phyloP scores from a whole-genome alignment of 2,888 invertebrate genomes.

The Dryadula phaetusa region DNA sequence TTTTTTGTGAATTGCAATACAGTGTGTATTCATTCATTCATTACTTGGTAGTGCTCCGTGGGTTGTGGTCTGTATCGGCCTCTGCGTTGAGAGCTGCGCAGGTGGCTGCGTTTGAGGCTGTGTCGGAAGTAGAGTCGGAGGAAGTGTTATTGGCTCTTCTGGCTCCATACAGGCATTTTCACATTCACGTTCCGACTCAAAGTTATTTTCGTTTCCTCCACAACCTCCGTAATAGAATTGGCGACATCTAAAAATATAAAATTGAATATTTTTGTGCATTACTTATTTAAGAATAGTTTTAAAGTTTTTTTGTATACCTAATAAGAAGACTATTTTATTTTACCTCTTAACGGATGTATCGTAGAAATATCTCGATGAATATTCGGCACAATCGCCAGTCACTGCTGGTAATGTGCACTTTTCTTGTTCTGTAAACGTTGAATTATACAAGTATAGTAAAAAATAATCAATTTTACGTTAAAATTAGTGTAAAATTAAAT shows the following conservation, averaged over 20 bases:
- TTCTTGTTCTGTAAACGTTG: slow-evolving; percentile 58
- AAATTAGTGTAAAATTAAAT: no score
- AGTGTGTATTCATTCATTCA: background rate
- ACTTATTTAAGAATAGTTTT: background rate
- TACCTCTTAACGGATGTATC: slow-evolving; percentile 86
- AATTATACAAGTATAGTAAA: background rate
- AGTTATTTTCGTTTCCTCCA: slow-evolving; percentile 94
- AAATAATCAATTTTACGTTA: no score
- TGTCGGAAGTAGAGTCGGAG: slow-evolving; percentile 26
- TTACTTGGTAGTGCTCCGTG: background rate
- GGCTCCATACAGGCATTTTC: slow-evolving; percentile 84
- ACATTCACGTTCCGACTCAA: slow-evolving; percentile 87
- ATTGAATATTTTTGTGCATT: background rate
- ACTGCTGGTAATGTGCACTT: slow-evolving; percentile 90
- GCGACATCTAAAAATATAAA: slow-evolving; percentile 80
- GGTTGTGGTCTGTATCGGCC: background rate
- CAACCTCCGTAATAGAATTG: slow-evolving; percentile 96
- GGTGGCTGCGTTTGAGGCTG: slow-evolving; percentile 53
- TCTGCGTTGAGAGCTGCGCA: slow-evolving; percentile 32
- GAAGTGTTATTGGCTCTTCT: slow-evolving; percentile 57
- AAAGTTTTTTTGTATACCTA: background rate
- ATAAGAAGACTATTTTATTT: no score
- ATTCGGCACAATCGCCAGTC: slow-evolving; percentile 89
- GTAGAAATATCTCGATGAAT: slow-evolving; percentile 90
- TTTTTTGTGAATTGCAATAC: no score